Percentiles rank a stretch among this genome's conserved stretches.
Conservation (phyloP, 2,888 invertebrate genomes). For the Nomada fabriciana region DNA sequence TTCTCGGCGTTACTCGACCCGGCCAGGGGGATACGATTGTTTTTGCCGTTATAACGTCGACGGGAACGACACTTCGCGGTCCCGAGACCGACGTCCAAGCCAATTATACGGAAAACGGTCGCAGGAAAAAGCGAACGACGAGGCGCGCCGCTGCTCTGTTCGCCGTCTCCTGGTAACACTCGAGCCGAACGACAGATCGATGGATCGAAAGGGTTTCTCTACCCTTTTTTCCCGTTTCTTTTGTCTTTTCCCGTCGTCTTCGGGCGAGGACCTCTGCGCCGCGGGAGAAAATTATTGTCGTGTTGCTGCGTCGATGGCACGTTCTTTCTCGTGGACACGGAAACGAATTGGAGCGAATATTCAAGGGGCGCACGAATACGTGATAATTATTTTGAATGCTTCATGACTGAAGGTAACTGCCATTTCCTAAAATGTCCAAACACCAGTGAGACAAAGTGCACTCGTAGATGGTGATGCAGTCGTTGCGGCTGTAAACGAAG, state of each 20-base stretch:
- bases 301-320: constrained; percentile 2
- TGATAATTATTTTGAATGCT: too few species aligned
- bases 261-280: neutral
- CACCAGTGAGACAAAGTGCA: neutral
- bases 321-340: too few species aligned
- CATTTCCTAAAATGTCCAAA: neutral
- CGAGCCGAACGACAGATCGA: constrained; percentile 9
- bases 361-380: too few species aligned
- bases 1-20: constrained; percentile 15
- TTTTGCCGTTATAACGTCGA: constrained; percentile 54
- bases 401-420: too few species aligned
- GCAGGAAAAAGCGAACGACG: constrained; percentile 25
- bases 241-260: neutral
- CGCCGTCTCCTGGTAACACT: constrained; percentile 26
- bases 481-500: constrained; percentile 13
- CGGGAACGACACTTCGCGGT: constrained; percentile 55
- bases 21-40: constrained; percentile 32
- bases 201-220: neutral
- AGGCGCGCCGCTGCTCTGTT: constrained; percentile 10
- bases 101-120: constrained; percentile 45
- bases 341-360: too few species aligned
- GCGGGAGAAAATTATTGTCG: constrained; percentile 10
- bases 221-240: neutral
- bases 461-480: neutral
- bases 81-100: constrained; percentile 39